These are phyloP conservation scores for Therioaphis trifolii DNA, from an alignment of 2,888 invertebrate genomes.

Conservation along the genomic window DNA sequence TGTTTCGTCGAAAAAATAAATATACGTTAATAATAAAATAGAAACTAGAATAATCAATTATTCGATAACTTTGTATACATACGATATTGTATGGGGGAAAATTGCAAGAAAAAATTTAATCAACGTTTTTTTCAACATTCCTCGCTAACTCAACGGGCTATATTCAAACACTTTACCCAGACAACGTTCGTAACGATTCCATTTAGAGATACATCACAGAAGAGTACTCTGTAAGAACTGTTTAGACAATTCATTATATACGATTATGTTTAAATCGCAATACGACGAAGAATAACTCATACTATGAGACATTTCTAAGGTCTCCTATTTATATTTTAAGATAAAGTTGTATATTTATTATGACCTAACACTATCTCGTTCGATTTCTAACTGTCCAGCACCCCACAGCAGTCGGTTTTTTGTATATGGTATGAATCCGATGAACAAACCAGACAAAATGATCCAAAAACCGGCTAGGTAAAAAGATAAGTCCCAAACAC, in stretches of 20 bases:
- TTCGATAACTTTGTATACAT: background rate
- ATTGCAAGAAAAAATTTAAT: background rate
- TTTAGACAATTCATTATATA: slow-evolving; percentile 11
- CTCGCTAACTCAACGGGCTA: background rate
- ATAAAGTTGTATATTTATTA: slow-evolving; percentile 33
- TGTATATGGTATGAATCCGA: slow-evolving; percentile 76
- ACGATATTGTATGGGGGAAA: background rate
- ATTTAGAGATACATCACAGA: background rate
- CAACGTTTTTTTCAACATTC: slow-evolving; percentile 31
- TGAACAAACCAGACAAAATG: slow-evolving; percentile 79
- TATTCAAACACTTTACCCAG: background rate
- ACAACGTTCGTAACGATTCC: background rate
- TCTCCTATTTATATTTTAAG: slow-evolving; percentile 50
- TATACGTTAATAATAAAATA: slow-evolving; percentile 36
- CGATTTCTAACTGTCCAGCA: slow-evolving; percentile 67
- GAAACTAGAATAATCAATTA: background rate
- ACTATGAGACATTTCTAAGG: slow-evolving; percentile 51
- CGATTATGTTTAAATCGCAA: slow-evolving; percentile 11
- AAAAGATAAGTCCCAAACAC: slow-evolving; percentile 82
- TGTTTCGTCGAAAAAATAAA: background rate
- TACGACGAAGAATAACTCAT: slow-evolving; percentile 15
- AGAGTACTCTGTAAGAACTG: slow-evolving; percentile 1
- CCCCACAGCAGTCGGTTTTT: slow-evolving; percentile 76
- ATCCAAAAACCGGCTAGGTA: slow-evolving; percentile 86
- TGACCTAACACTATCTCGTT: slow-evolving; percentile 51